Evolutionary conservation across 1,140 invertebrate genomes (phyloP).

Genomic region (Drosophila bifasciata): DNA sequence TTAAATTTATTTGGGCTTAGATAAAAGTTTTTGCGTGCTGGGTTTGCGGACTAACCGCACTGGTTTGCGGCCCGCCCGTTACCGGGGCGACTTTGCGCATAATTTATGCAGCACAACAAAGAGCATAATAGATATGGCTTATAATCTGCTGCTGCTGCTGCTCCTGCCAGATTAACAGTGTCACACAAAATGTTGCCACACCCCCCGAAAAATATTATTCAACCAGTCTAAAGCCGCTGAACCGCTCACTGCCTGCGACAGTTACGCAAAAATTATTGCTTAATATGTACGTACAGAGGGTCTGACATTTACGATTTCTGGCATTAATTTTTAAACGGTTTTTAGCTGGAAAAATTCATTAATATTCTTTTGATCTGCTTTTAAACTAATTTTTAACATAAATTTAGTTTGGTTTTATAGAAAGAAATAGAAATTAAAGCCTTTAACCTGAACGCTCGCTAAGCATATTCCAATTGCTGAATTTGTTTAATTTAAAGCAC

Average conservation of each 20-base stretch:
- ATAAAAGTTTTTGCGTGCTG: conserved; percentile 46
- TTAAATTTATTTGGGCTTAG: conserved; percentile 79
- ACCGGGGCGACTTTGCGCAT: conserved; percentile 59
- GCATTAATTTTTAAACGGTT: too few species aligned
- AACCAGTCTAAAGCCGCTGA: conserved; percentile 24
- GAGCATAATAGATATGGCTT: conserved; percentile 62
- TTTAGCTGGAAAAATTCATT: too few species aligned
- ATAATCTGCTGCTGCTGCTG: too few species aligned
- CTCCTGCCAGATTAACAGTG: conserved; percentile 54
- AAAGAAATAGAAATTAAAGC: too few species aligned
- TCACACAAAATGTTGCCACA: conserved; percentile 38
- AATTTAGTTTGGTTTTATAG: too few species aligned
- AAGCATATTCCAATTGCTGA: too few species aligned
- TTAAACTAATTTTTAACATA: too few species aligned
- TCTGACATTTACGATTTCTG: too few species aligned
- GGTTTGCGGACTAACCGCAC: conserved; percentile 11
- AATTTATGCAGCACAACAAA: conserved; percentile 68
- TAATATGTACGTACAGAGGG: too few species aligned
- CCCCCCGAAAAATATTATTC: conserved; percentile 27
- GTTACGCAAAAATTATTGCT: conserved; percentile 3
- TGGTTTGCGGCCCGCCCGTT: conserved; percentile 18
- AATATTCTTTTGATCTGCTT: too few species aligned
- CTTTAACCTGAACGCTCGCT: too few species aligned
- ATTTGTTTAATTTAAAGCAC: too few species aligned
- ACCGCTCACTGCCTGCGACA: conserved; percentile 2